Evolutionary conservation across 2,888 invertebrate species (phyloP).

Genomic region (Pristionchus maxplancki): DNA sequence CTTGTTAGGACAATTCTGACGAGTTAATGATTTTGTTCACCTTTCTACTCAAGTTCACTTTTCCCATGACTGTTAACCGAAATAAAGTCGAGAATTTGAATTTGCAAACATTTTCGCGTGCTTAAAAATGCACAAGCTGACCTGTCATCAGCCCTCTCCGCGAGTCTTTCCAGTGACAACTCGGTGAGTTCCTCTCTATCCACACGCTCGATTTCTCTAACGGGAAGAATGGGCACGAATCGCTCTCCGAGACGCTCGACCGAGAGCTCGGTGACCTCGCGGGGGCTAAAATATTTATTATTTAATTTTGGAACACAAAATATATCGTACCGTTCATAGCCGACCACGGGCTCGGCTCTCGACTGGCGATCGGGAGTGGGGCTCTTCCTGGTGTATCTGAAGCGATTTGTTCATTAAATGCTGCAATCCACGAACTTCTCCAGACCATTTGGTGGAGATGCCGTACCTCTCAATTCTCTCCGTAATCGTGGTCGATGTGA

Average conservation of each 20-base stretch:
- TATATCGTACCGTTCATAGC: not conserved
- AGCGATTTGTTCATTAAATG: not conserved
- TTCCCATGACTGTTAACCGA: no score
- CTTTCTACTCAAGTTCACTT: no score
- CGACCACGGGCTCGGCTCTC: not conserved
- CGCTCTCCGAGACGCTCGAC: not conserved
- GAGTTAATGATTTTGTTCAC: no score
- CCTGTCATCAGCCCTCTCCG: not conserved
- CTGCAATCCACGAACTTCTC: no score
- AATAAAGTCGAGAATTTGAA: no score
- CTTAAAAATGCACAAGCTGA: no score
- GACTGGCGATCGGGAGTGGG: not conserved
- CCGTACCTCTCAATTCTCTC: slow-evolving; percentile 24
- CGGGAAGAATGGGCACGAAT: not conserved
- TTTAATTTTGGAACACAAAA: not conserved
- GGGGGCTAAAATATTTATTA: not conserved
- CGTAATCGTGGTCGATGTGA: not conserved
- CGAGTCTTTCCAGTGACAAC: slow-evolving; percentile 13
- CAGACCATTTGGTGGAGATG: not conserved
- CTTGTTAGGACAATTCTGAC: no score
- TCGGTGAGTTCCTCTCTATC: slow-evolving; percentile 5
- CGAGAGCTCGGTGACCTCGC: slow-evolving; percentile 26
- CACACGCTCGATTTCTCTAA: not conserved
- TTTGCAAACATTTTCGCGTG: no score
- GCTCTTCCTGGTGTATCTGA: slow-evolving; percentile 35